Conservation (phyloP, 92 coral and sea anemone genomes). For the Heliopora coerulea region DNA sequence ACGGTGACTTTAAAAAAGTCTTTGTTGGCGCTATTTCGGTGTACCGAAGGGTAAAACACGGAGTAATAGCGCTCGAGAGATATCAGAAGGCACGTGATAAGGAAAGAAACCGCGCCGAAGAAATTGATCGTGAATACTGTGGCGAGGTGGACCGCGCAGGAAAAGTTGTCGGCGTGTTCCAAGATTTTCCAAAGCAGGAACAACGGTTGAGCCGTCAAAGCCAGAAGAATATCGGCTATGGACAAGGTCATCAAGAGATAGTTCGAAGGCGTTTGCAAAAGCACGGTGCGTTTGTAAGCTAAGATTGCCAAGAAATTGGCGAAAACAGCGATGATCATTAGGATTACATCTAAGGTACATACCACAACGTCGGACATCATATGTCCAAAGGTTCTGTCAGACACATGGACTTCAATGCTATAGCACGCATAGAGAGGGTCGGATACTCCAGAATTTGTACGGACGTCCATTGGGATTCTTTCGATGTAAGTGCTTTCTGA, state of each 20-base stretch:
- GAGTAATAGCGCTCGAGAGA: slow-evolving; percentile 35
- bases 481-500: too few relatives aligned
- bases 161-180: slow-evolving; percentile 17
- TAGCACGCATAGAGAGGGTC: not conserved
- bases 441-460: not conserved
- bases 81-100: slow-evolving; percentile 12
- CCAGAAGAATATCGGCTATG: slow-evolving; percentile 8
- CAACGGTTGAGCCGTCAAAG: slow-evolving; percentile 31
- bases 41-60: slow-evolving; percentile 28
- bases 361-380: slow-evolving; percentile 16
- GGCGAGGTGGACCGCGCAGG: slow-evolving; percentile 9
- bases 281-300: slow-evolving; percentile 14
- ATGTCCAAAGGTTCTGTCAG: slow-evolving; percentile 23
- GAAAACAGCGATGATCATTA: slow-evolving; percentile 22
- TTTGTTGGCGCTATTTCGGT: slow-evolving; percentile 24
- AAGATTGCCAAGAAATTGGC: slow-evolving; percentile 27
- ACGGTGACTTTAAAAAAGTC: slow-evolving; percentile 9
- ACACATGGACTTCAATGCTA: not conserved
- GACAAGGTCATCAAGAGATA: slow-evolving; percentile 23
- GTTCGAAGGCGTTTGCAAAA: slow-evolving; percentile 38
- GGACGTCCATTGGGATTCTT: too few relatives aligned
- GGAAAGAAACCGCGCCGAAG: slow-evolving; percentile 35
- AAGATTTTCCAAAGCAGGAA: slow-evolving; percentile 30
- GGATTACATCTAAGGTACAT: slow-evolving; percentile 12
- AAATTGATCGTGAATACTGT: slow-evolving; percentile 26